Base-by-base conservation (phyloP, 2,888 invertebrate species). In the Sarcophaga carnaria region DNA sequence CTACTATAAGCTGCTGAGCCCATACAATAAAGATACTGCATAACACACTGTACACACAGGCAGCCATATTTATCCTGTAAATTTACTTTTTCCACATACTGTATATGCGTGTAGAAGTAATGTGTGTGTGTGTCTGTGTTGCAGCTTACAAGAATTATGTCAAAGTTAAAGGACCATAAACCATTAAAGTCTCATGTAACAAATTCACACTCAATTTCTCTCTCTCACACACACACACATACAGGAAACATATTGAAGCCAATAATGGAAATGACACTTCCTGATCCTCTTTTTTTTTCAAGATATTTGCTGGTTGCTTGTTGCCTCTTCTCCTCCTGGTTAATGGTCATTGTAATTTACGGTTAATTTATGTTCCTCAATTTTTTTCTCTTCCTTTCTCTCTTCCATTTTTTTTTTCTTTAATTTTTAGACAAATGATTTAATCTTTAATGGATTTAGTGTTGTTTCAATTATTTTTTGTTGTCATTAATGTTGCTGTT, bases 151-250 rank as follows among this genome's bases (percentile, higher is more conserved):
- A 37, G 37, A 37, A 37, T 67, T 45, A 10, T 45, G 14, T 67
- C n/a, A n/a, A 49, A 47, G 20, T 69, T 47, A 47, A 45, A 69
- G 45, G 67, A 69, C 20, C 67, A 47, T 69, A 47, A 69, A 69
- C 67, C 67, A 47, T 47, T 69, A 4, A 45, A 69, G 20, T 20
- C 20, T 69, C 45, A 69, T n/a, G 45, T 45, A 45, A 47, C 67
- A 69, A 11, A 20, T 66, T 66, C 5, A 66, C 27, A 66, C 37
- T 11, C 11, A 64, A 8, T 20, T 62, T 37, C n/a, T 45, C 10
- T 11, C 20, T 69, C 45, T 20, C 45, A 2, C n/a, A 3, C 59
- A 25, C 25, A 22, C 25, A 22, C 70, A 71, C 4, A 47, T 17
- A 20, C 6, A 64, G 47, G 59, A 2, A 74, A 64, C 22, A 64